phyloP scores from a whole-genome alignment of 2,113 vertebrate species.

The Hippolais icterina region DNA sequence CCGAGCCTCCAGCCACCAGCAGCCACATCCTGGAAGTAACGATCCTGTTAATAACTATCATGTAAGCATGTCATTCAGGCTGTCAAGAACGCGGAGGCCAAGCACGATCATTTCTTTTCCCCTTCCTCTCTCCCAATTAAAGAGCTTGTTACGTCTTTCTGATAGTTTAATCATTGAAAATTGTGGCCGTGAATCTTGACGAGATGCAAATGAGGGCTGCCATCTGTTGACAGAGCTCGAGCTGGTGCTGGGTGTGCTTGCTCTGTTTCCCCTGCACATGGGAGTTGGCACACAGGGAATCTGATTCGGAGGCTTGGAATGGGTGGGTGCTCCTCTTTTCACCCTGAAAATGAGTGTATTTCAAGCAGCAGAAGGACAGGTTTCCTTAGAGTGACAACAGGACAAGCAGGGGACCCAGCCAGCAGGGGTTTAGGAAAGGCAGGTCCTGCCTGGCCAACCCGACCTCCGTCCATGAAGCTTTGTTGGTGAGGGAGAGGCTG shows the following conservation, averaged over 20 bases:
- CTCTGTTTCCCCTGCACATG: background rate
- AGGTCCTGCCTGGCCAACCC: background rate
- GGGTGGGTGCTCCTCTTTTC: background rate
- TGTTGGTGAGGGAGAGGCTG: background rate
- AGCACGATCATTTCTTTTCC: background rate
- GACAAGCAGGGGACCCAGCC: background rate
- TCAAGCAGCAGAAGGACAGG: background rate
- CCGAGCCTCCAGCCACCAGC: background rate
- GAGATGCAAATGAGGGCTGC: background rate
- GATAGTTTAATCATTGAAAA: slow-evolving; percentile 21
- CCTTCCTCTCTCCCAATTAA: slow-evolving; percentile 6
- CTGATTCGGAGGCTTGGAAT: background rate
- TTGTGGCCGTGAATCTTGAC: background rate
- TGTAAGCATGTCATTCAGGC: background rate
- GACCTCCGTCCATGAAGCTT: background rate
- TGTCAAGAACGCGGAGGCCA: background rate
- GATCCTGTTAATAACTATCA: background rate
- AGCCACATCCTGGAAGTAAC: background rate
- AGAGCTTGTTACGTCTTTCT: background rate
- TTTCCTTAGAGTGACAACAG: background rate
- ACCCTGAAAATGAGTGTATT: background rate
- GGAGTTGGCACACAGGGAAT: background rate
- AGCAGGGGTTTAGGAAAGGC: background rate
- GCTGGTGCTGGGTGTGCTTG: background rate
- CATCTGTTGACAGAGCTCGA: background rate